Evolutionary conservation across 2,888 invertebrate species (phyloP), one percentile per base, ranked within the genome.

Genomic region (Brenthis daphne): DNA sequence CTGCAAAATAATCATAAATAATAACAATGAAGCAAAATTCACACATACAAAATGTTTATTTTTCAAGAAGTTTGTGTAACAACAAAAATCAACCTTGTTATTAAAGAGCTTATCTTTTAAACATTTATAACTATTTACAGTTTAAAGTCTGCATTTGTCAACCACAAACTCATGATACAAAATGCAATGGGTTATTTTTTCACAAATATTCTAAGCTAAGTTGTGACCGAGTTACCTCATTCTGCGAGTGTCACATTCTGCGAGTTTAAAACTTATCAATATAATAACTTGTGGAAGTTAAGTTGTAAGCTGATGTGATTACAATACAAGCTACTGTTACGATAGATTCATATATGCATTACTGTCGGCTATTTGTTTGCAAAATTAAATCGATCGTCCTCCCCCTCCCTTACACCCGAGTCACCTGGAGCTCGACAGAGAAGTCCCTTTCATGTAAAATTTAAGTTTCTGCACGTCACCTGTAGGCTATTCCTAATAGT

Each of bases 41-140:
- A 92, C 92, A 92, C 92, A 90, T 92, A 92, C 92, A 92, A 92
- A 92, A 92, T 91, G 92, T 92, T 92, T 92, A 91, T 92, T 92
- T 89, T 91, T 90, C 87, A 88, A 86, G 88, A 89, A 90, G 88
- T 92, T 90, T 88, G 91, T 90, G 91, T 92, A 92, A 91, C 92
- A 92, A 92, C 92, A 92, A 92, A 90, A 92, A 92, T 91, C 91
- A 92, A 92, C 91, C 91, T 91, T 88, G 90, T 90, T 90, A 79
- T 86, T 86, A 85, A 89, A 86, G 87, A 89, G 90, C 91, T 92
- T 91, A 90, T 85, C 83, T 87, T 92, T 91, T 87, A 90, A 89
- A 90, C 76, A 74, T 75, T 77, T 88, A 88, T 86, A 90, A 92
- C 92, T 92, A 92, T 92, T 91, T 92, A 92, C 92, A 92, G 89